These are phyloP conservation scores for Porites lobata DNA, from an alignment of 92 coral and sea anemone species.

Conservation along the genomic window DNA sequence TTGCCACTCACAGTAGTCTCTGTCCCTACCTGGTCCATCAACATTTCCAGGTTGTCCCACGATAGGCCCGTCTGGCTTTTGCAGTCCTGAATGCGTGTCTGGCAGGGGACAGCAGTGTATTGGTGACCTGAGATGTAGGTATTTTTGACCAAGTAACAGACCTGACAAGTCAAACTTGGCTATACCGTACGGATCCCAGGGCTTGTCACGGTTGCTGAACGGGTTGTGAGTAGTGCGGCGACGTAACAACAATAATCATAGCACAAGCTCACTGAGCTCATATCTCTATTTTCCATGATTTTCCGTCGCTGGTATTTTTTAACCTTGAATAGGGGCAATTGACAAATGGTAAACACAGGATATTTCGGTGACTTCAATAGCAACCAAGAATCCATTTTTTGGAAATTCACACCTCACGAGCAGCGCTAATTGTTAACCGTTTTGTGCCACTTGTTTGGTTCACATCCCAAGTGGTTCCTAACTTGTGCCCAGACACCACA, in stretches of 20 bases:
- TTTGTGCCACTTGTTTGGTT: too few species aligned
- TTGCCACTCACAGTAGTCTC: not conserved
- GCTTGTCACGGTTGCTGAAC: conserved; percentile 82
- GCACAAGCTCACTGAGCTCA: too few species aligned
- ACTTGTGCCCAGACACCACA: too few species aligned
- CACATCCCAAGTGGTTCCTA: too few species aligned
- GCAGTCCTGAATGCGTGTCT: conserved; percentile 87
- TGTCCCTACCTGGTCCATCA: conserved; percentile 91
- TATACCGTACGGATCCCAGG: conserved; percentile 97
- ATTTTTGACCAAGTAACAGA: conserved; percentile 86
- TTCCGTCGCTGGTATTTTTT: too few species aligned
- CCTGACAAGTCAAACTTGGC: conserved; percentile 96
- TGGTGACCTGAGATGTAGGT: conserved; percentile 82
- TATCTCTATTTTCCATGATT: too few species aligned
- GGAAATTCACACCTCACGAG: too few species aligned
- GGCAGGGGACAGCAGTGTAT: conserved; percentile 92
- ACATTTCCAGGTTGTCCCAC: conserved; percentile 93
- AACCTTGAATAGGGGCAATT: too few species aligned
- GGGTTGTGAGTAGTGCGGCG: conserved; percentile 99
- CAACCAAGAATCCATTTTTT: too few species aligned
- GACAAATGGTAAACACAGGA: too few species aligned
- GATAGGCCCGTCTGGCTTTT: conserved; percentile 86
- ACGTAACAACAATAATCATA: conserved; percentile 48
- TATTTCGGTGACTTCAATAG: too few species aligned
- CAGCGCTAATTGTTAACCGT: too few species aligned